A percentile compares a stretch with the other conserved stretches of the same genome.
Conservation (phyloP, 2,888 invertebrate species). For the Netelia inedita region DNA sequence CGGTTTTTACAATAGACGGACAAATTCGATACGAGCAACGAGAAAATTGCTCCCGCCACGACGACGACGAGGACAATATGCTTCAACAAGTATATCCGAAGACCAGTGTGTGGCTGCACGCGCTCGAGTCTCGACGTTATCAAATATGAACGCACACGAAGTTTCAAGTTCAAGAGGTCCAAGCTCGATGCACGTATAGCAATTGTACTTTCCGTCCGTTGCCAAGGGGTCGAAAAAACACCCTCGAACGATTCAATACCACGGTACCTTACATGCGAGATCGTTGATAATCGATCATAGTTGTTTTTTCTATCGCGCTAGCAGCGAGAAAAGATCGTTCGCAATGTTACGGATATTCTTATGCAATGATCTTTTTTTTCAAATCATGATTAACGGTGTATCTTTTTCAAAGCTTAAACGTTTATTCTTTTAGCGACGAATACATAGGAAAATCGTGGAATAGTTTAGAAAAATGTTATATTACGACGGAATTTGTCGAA, state of each 20-base stretch:
- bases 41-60: conserved; percentile 41
- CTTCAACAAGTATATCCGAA: background rate
- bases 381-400: no score
- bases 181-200: conserved; percentile 23
- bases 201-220: conserved; percentile 31
- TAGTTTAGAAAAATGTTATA: background rate
- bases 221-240: background rate
- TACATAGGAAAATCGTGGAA: background rate
- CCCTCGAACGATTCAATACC: conserved; percentile 3
- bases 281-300: background rate
- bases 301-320: background rate
- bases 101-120: background rate
- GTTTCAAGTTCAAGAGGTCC: conserved; percentile 37
- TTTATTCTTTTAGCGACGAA: no score
- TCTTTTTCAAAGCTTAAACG: no score
- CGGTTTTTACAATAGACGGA: conserved; percentile 31
- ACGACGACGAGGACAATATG: conserved; percentile 9
- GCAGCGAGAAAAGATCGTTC: background rate
- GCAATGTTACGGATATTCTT: background rate
- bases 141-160: conserved; percentile 38
- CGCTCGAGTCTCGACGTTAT: conserved; percentile 21
- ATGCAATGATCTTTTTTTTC: no score
- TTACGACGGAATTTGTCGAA: conserved; percentile 1
- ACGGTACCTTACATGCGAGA: background rate
- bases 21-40: conserved; percentile 37